Base-by-base conservation (phyloP, 2,888 invertebrate species). In the Trichogramma dendrolimi region DNA sequence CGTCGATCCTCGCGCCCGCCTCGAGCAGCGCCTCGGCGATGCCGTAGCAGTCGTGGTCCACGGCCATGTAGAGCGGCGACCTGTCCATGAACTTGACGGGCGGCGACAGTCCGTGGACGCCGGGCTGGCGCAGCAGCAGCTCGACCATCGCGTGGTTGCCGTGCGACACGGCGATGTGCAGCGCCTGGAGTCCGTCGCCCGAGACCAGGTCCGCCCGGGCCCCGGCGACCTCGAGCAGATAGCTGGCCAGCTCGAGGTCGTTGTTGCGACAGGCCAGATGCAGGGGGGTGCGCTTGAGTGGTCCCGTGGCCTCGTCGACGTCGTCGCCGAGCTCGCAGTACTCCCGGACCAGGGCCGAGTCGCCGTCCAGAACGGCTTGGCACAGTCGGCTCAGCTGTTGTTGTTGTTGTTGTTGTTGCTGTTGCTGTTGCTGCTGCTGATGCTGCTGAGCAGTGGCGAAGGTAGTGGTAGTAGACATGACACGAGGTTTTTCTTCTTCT, bases 41-140 rank as follows among this genome's bases (percentile, higher is more conserved):
- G 8, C 54, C 48, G 4, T 10, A 6, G 11, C 53, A 49, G 3
- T 42, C 11, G 42, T 54, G 11, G 8, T 59, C 59, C 38, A 59
- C 54, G 8, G 54, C 59, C 48, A 59, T 59, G 49, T 42, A 53
- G 4, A 59, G 54, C 39, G 59, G 59, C 8, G 54, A 54, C 38
- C 52, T 53, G 7, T 48, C 59, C 5, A 42, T 10, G 43, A 59
- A 59, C 4, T 42, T 47, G 10, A 1, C 7, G 11, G 4, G 6
- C 2, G 59, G 59, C 27, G 27, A 27, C 27, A 27, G 27, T 27
- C 27, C 27, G n/a, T 53, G 7, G 14, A 40, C 38, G 42, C 8
- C 14, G 6, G 10, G 5, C 38, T 38, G 43, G 14, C 54, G 8
- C 41, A 59, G 7, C 7, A 59, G 43, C 38, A 59, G 38, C n/a